Conservation (phyloP, 2,113 vertebrate genomes). For the Chiloscyllium plagiosum region DNA sequence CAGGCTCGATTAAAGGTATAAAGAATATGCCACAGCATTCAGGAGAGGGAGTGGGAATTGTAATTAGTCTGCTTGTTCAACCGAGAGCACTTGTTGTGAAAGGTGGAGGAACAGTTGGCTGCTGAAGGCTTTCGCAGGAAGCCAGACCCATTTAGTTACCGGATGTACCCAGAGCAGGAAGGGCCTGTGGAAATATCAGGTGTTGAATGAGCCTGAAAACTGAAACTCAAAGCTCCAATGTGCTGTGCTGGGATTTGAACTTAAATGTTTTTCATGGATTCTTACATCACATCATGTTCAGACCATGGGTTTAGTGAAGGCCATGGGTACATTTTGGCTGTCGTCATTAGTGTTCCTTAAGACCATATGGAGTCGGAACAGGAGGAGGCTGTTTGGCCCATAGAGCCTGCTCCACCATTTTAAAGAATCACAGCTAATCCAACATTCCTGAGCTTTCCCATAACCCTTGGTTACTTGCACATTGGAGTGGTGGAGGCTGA, state of each 20-base stretch:
- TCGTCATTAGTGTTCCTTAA: background rate
- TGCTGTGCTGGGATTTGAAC: background rate
- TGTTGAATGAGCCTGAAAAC: background rate
- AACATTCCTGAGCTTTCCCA: too few species aligned
- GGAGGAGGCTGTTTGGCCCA: too few species aligned
- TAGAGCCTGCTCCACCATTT: too few species aligned
- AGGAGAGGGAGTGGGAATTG: conserved; percentile 5
- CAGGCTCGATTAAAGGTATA: background rate
- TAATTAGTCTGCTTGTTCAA: background rate
- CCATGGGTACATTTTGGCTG: background rate
- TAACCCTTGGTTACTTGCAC: too few species aligned
- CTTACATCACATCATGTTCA: background rate
- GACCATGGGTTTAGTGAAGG: background rate
- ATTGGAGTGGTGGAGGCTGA: background rate
- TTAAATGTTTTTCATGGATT: too few species aligned
- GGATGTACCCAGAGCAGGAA: conserved; percentile 25
- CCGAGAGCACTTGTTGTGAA: background rate
- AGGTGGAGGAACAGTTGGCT: background rate
- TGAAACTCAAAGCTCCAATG: background rate
- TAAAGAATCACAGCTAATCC: too few species aligned
- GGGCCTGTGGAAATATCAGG: conserved; percentile 9
- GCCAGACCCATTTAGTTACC: background rate
- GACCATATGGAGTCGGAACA: too few species aligned
- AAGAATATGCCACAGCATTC: background rate
- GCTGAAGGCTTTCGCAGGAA: conserved; percentile 8